These are phyloP conservation scores for Horisme vitalbata DNA, from an alignment of 2,888 invertebrate species.

Conservation along the genomic window DNA sequence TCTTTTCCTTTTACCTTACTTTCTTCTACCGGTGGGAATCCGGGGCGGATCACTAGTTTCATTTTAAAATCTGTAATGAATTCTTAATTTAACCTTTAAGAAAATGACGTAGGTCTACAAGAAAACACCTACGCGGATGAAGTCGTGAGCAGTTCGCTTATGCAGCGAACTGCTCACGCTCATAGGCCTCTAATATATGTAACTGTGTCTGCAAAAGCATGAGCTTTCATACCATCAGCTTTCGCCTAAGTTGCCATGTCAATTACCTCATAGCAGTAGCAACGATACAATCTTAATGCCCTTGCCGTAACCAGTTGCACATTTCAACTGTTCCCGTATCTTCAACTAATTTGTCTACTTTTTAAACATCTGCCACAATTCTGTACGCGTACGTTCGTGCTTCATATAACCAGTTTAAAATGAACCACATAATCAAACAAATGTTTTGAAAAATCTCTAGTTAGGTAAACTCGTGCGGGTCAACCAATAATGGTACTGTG, in stretches of 20 bases:
- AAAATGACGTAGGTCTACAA: too few relatives aligned
- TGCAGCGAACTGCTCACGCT: too few relatives aligned
- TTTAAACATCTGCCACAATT: slow-evolving; percentile 25
- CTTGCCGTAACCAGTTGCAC: slow-evolving; percentile 21
- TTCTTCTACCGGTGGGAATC: too few relatives aligned
- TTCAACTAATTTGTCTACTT: slow-evolving; percentile 27
- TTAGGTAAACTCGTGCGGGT: slow-evolving; percentile 39
- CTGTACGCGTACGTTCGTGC: slow-evolving; percentile 21
- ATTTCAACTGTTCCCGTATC: slow-evolving; percentile 25
- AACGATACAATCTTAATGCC: slow-evolving; percentile 22
- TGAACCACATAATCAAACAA: slow-evolving; percentile 21
- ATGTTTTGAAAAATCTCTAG: slow-evolving; percentile 20
- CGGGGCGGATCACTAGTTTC: too few relatives aligned
- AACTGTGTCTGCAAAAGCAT: not conserved
- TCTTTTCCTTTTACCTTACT: too few relatives aligned
- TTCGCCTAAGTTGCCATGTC: slow-evolving; percentile 12
- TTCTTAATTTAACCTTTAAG: too few relatives aligned
- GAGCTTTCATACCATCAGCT: not conserved
- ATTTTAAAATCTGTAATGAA: too few relatives aligned
- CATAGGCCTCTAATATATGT: too few relatives aligned
- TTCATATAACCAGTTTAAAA: slow-evolving; percentile 28
- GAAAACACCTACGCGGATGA: too few relatives aligned
- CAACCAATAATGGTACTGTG: slow-evolving; percentile 41
- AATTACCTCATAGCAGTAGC: slow-evolving; percentile 11
- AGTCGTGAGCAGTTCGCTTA: too few relatives aligned